phyloP scores from a whole-genome alignment of 1,140 invertebrate genomes.

The Coelopa frigida region DNA sequence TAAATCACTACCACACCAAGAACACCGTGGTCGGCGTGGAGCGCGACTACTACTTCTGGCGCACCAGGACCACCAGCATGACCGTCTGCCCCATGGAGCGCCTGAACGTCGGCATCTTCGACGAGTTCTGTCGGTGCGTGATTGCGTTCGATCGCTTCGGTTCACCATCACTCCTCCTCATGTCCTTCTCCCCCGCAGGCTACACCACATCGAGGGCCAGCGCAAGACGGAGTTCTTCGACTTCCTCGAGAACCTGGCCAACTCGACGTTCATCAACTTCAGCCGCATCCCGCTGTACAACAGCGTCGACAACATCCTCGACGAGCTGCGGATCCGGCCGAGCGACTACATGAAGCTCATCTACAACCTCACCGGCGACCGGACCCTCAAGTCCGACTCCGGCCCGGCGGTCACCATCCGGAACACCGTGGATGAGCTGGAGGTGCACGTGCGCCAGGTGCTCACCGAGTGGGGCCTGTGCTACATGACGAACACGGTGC shows the following conservation, averaged over 20 bases:
- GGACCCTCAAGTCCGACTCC: conserved; percentile 20
- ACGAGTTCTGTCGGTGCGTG: conserved; percentile 44
- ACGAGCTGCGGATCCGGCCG: conserved; percentile 21
- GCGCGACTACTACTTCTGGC: conserved; percentile 60
- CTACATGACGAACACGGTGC: conserved; percentile 27
- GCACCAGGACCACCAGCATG: conserved; percentile 56
- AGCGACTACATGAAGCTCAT: conserved; percentile 36
- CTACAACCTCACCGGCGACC: conserved; percentile 33
- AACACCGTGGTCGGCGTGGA: conserved; percentile 60
- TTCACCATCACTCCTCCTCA: neutral
- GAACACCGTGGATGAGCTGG: conserved; percentile 14
- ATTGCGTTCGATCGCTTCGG: neutral
- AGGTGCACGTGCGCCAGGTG: conserved; percentile 27
- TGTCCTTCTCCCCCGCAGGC: neutral
- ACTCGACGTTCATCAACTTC: conserved; percentile 38
- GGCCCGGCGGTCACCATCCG: too few relatives aligned
- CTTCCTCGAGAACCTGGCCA: conserved; percentile 38
- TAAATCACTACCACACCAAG: conserved; percentile 31
- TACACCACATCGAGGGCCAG: conserved; percentile 7
- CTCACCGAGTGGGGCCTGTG: conserved; percentile 40
- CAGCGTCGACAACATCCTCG: conserved; percentile 20
- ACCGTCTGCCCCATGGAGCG: conserved; percentile 49
- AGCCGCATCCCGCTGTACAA: conserved; percentile 27
- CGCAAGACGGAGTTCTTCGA: conserved; percentile 21
- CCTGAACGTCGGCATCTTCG: conserved; percentile 43